Evolutionary conservation across 2,797 vertebrate species (phyloP), one percentile per base, ranked within the genome.

Genomic region (Neosilurus hyrtlii): DNA sequence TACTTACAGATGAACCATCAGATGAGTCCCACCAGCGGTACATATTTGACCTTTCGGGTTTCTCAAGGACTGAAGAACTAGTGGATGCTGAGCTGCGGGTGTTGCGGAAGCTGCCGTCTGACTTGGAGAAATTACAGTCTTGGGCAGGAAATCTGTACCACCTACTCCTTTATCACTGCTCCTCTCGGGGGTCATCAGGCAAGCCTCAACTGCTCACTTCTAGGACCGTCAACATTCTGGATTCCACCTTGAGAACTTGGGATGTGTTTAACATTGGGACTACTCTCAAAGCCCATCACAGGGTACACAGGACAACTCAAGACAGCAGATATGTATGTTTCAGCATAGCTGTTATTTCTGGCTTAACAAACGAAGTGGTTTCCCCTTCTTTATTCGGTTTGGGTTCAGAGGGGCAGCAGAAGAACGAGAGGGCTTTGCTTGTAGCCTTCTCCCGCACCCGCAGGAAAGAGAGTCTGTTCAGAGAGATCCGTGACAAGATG

Each of bases 231-330:
- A 92, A 94, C 66, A n/a, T 92, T 56, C 67, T 94, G 86, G 91
- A 89, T 54, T 0, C 35, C 0, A 83, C 82, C 18, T 82, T 83
- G 11, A 86, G 91, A 77, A 88, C 87, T 51, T 96, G 96, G 96
- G 95, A 96, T 72, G 95, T 94, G 78, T 96, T 96, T 84, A 94
- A 96, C 37, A 93, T 96, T 59, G 87, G 92, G 83, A 91, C 92
- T 70, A 91, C 91, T 0, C 81, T 96, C 87, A 85, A 85, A 83
- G 88, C 82, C 80, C 74, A 87, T 81, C 89, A 90, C 26, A 85
- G 88, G 65, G 73, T 71, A 20, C 83, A 62, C 30, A 85, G 87
- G 76, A 85, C 72, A 66, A 16, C 52, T 30, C 78, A 81, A 62
- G 68, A 67, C 0, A 75, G 81, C 4, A 83, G 79, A 62, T 83